Evolutionary conservation across 1,140 invertebrate species (phyloP).

Genomic region (Drosophila novamexicana): DNA sequence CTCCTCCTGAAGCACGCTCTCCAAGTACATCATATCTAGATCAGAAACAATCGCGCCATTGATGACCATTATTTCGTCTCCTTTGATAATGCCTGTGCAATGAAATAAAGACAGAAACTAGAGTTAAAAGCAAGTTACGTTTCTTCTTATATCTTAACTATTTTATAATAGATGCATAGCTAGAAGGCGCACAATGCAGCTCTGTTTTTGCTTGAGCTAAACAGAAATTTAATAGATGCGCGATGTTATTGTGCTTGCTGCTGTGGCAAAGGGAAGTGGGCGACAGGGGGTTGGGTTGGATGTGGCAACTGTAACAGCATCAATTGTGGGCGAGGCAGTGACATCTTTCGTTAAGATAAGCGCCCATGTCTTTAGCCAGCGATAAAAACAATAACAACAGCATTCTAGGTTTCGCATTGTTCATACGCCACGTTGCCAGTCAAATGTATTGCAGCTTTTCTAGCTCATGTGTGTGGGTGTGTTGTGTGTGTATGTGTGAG

Average conservation of each 20-base stretch:
- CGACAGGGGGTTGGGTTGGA: not conserved
- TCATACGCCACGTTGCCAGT: constrained; percentile 73
- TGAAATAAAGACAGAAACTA: constrained; percentile 52
- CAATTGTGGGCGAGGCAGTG: constrained; percentile 35
- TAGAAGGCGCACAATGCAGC: not conserved
- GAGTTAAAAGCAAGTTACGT: constrained; percentile 29
- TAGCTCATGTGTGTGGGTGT: constrained; percentile 33
- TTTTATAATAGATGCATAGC: constrained; percentile 16
- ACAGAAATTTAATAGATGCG: constrained; percentile 14
- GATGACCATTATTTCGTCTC: constrained; percentile 99
- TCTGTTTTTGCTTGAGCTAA: not conserved
- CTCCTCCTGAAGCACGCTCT: constrained; percentile 97
- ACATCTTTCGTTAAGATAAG: constrained; percentile 50
- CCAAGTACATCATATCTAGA: constrained; percentile 99
- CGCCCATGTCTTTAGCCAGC: constrained; percentile 46
- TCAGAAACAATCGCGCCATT: constrained; percentile 98
- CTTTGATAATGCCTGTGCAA: constrained; percentile 95
- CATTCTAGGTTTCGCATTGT: constrained; percentile 76
- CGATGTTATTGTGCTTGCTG: not conserved
- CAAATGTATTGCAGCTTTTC: constrained; percentile 40
- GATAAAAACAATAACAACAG: constrained; percentile 76
- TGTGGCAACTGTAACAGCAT: not conserved
- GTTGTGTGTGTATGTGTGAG: constrained; percentile 31
- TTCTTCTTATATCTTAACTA: constrained; percentile 9
- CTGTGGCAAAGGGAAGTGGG: no score